Percentiles rank a stretch among this genome's conserved stretches.
Conservation (phyloP, 2,113 vertebrate genomes). For the Scomber scombrus region DNA sequence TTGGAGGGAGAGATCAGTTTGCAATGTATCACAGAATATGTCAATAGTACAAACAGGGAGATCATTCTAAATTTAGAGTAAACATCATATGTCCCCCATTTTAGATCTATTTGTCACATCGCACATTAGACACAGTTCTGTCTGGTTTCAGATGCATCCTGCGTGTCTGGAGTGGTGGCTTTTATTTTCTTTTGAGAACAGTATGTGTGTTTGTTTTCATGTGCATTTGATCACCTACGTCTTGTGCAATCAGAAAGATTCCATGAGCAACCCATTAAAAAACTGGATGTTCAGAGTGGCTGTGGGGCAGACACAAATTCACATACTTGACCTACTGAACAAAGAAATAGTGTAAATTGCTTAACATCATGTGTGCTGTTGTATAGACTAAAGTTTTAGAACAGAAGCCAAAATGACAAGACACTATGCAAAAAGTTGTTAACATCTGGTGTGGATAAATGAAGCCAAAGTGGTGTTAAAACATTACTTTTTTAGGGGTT, state of each 20-base stretch:
- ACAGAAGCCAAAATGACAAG: slow-evolving; percentile 9
- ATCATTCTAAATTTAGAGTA: background rate
- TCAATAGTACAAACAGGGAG: background rate
- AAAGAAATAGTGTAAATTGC: background rate
- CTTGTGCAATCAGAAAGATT: slow-evolving; percentile 54
- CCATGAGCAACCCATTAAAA: slow-evolving; percentile 3
- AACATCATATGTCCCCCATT: slow-evolving; percentile 12
- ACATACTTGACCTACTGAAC: background rate
- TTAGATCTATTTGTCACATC: background rate
- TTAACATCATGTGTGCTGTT: background rate
- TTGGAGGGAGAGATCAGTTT: background rate
- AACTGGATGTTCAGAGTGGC: background rate
- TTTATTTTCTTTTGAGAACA: slow-evolving; percentile 12
- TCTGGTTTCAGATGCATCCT: slow-evolving; percentile 1
- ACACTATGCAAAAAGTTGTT: background rate
- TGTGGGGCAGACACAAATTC: slow-evolving; percentile 15
- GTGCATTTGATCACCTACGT: background rate
- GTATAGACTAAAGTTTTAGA: background rate
- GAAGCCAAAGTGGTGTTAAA: slow-evolving; percentile 6
- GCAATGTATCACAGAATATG: background rate
- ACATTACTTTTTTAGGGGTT: slow-evolving; percentile 13
- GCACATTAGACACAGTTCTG: slow-evolving; percentile 3
- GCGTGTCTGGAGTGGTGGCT: background rate
- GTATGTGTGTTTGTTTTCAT: background rate
- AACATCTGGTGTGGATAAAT: background rate